These are phyloP conservation scores for Pseudomyrmex dendroicus DNA, from an alignment of 1,140 invertebrate species.

Conservation along the genomic window DNA sequence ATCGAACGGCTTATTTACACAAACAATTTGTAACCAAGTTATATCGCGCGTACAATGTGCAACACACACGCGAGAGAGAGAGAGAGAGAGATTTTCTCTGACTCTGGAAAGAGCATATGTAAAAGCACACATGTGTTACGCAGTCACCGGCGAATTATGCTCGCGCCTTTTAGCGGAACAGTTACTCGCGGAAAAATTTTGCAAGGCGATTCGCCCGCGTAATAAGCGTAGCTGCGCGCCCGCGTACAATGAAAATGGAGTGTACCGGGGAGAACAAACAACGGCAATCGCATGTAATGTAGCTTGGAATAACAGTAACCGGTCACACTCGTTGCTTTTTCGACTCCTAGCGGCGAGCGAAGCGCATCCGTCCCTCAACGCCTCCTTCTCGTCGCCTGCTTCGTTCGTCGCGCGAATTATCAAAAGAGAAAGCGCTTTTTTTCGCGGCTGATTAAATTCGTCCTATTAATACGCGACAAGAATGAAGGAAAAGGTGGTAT, in stretches of 20 bases:
- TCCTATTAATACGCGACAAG: neutral
- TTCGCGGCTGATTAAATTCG: constrained; percentile 15
- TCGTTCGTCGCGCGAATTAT: constrained; percentile 29
- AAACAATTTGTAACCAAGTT: no score
- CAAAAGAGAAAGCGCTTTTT: constrained; percentile 64
- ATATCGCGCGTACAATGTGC: neutral
- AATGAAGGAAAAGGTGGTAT: neutral
- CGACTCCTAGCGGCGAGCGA: constrained; percentile 66
- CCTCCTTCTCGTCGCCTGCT: constrained; percentile 19
- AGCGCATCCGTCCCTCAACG: constrained; percentile 17
- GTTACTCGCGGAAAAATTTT: constrained; percentile 50
- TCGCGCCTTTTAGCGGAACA: constrained; percentile 39
- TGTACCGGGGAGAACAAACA: constrained; percentile 76
- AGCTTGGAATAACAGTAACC: constrained; percentile 83
- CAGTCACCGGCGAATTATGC: neutral
- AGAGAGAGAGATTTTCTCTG: neutral
- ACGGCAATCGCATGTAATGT: constrained; percentile 79
- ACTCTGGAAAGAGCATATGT: constrained; percentile 15
- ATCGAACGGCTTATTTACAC: no score
- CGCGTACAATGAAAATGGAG: constrained; percentile 56
- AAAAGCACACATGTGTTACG: constrained; percentile 28
- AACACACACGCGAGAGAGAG: neutral
- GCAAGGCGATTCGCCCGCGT: constrained; percentile 11
- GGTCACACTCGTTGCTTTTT: constrained; percentile 84
- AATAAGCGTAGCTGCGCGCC: constrained; percentile 25